phyloP scores from a whole-genome alignment of 2,888 invertebrate species.

The Lycophotia porphyrea region DNA sequence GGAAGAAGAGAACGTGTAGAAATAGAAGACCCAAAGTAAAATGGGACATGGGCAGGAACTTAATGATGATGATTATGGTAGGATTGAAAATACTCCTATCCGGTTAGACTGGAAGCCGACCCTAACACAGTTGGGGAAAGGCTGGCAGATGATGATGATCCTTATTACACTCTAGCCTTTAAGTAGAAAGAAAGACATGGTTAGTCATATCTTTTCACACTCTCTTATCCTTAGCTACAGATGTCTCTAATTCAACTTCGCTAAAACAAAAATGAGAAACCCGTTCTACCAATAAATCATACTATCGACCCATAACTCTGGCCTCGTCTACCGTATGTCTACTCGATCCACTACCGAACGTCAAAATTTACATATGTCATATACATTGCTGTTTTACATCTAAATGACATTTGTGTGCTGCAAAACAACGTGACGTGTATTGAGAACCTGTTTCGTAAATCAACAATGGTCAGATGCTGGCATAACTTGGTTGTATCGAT shows the following conservation, averaged over 20 bases:
- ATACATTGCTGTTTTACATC: constrained; percentile 53
- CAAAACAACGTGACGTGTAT: constrained; percentile 35
- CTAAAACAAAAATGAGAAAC: constrained; percentile 28
- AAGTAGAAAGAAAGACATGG: not conserved
- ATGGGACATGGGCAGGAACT: too few species aligned
- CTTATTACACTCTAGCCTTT: not conserved
- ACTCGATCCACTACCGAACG: constrained; percentile 15
- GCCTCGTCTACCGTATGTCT: constrained; percentile 55
- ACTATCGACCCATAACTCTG: constrained; percentile 44
- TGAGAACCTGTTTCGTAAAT: constrained; percentile 35
- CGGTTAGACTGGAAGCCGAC: not conserved
- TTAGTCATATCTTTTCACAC: not conserved
- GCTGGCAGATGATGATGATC: not conserved
- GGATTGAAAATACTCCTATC: not conserved
- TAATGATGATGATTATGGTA: too few species aligned
- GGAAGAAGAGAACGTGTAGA: too few species aligned
- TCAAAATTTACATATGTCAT: constrained; percentile 38
- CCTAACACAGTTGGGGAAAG: not conserved
- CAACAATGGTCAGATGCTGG: not conserved
- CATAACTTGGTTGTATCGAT: constrained; percentile 4
- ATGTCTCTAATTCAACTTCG: constrained; percentile 30
- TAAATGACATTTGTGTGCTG: not conserved
- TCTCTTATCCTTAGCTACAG: constrained; percentile 16
- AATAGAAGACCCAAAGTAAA: too few species aligned
- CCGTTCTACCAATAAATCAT: constrained; percentile 42